Conservation (phyloP, 2,797 vertebrate species). For the Coluber constrictor region DNA sequence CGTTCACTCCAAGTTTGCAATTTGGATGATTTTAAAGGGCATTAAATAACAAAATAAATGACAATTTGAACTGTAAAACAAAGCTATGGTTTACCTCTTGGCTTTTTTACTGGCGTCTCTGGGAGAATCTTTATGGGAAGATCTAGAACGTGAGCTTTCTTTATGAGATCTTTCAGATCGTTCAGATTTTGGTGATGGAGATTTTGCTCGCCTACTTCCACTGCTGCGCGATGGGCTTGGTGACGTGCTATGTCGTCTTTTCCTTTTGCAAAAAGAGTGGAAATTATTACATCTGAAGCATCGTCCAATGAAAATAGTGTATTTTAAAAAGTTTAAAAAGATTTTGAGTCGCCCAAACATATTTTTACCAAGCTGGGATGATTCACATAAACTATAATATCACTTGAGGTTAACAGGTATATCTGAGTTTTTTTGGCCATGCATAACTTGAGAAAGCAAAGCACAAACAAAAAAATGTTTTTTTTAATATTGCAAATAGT, state of each 20-base stretch:
- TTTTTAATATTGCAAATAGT: not conserved
- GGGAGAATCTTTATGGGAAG: slow-evolving; percentile 93
- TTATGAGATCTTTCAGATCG: slow-evolving; percentile 90
- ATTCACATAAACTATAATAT: not conserved
- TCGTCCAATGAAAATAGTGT: not conserved
- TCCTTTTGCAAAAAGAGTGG: slow-evolving; percentile 70
- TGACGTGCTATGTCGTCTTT: slow-evolving; percentile 88
- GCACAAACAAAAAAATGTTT: not conserved
- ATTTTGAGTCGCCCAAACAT: not conserved
- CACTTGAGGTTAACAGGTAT: not conserved
- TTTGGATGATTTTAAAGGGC: not conserved
- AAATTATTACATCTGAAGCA: not conserved
- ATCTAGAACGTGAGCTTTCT: slow-evolving; percentile 84
- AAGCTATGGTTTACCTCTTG: slow-evolving; percentile 81
- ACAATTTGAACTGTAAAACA: not conserved
- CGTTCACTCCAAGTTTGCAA: not conserved
- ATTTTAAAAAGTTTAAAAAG: not conserved
- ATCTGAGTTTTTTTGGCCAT: not conserved
- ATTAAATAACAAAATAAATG: not conserved
- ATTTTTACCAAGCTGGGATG: not conserved
- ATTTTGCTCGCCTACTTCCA: slow-evolving; percentile 83
- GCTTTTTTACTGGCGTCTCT: slow-evolving; percentile 90
- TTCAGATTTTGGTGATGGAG: slow-evolving; percentile 90
- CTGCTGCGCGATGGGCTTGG: slow-evolving; percentile 88
- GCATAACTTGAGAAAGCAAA: not conserved